A percentile compares a stretch with the other conserved stretches of the same genome.
Conservation (phyloP, 2,797 vertebrate genomes). For the Triplophysa bombifrons region DNA sequence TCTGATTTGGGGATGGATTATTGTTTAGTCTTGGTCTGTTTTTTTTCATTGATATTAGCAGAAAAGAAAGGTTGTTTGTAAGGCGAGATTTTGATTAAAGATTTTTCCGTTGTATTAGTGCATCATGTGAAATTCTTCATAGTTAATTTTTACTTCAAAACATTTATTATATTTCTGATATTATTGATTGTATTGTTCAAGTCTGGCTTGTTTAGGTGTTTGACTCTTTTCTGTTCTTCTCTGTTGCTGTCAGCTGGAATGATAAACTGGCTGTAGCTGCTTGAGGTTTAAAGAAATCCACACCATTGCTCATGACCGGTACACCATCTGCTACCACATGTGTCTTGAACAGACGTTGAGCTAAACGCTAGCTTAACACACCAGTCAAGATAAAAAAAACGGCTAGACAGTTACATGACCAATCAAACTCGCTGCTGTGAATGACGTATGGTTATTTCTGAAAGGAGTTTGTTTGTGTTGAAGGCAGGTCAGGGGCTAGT, state of each 20-base stretch:
- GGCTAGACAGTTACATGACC: background rate
- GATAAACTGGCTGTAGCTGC: conserved; percentile 19
- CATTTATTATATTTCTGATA: background rate
- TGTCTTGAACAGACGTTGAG: conserved; percentile 24
- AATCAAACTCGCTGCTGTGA: background rate
- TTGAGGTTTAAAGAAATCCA: conserved; percentile 5
- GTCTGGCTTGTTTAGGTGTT: too few species aligned
- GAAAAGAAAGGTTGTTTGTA: background rate
- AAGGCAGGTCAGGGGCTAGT: background rate
- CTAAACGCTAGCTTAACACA: conserved; percentile 16
- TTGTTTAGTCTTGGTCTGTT: background rate
- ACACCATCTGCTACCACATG: conserved; percentile 30
- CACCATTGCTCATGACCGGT: conserved; percentile 13
- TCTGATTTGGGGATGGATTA: background rate
- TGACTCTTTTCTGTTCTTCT: background rate
- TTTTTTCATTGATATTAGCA: background rate
- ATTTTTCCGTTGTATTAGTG: background rate
- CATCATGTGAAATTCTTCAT: background rate
- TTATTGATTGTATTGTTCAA: background rate
- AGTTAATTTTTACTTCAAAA: too few species aligned
- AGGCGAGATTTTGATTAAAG: background rate
- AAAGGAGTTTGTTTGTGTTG: background rate
- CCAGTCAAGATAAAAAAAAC: conserved; percentile 4
- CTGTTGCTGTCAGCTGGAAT: background rate
- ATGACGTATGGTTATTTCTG: background rate